phyloP scores from a whole-genome alignment of 2,797 vertebrate species.

The Otus scops region DNA sequence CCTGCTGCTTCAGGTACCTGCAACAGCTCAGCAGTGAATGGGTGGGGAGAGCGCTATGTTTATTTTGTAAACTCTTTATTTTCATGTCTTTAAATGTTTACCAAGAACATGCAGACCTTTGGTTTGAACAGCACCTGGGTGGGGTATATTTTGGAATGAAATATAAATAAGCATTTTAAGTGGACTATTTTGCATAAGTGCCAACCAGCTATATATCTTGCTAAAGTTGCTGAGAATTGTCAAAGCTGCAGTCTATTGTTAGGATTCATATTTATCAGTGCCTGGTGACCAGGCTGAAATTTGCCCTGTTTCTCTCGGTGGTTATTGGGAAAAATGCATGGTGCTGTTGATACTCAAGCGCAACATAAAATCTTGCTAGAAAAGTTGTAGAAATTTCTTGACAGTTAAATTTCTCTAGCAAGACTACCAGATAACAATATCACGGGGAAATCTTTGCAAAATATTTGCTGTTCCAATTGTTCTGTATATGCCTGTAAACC shows the following conservation, averaged over 20 bases:
- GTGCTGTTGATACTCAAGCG: background rate
- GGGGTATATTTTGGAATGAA: background rate
- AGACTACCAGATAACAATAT: background rate
- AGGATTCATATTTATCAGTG: background rate
- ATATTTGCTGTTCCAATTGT: background rate
- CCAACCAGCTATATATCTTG: background rate
- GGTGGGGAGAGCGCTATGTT: background rate
- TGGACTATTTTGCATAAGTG: background rate
- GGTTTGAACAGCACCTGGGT: background rate
- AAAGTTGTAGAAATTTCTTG: background rate
- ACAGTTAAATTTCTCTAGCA: background rate
- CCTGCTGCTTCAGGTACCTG: slow-evolving; percentile 91
- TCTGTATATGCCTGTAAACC: background rate
- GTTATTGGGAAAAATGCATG: background rate
- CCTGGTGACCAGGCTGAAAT: background rate
- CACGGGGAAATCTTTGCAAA: background rate
- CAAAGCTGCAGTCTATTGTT: background rate
- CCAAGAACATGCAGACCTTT: background rate
- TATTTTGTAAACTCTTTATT: background rate
- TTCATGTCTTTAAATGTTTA: background rate
- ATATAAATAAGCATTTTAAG: background rate
- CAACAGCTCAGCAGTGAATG: background rate
- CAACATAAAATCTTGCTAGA: background rate
- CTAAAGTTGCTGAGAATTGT: background rate
- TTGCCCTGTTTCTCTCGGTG: background rate